phyloP scores from a whole-genome alignment of 2,888 invertebrate species.

The Prenolepis imparis region DNA sequence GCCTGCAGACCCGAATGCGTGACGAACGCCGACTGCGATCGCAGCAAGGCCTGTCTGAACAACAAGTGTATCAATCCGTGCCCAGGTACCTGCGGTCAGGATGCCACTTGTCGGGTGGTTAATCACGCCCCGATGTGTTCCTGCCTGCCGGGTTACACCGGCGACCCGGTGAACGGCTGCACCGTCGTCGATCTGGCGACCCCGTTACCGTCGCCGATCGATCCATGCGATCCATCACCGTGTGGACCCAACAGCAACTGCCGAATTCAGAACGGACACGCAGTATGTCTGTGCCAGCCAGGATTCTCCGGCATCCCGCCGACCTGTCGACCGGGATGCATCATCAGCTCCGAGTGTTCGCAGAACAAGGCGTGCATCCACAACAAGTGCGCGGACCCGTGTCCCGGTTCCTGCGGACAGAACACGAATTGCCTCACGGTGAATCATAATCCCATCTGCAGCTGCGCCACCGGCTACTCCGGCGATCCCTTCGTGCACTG shows the following conservation, averaged over 20 bases:
- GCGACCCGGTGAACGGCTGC: conserved; percentile 91
- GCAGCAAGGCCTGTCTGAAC: conserved; percentile 92
- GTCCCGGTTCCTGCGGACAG: conserved; percentile 93
- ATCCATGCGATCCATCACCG: conserved; percentile 94
- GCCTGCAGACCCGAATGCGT: conserved; percentile 95
- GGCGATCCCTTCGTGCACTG: conserved; percentile 94
- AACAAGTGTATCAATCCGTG: conserved; percentile 95
- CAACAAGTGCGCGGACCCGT: conserved; percentile 93
- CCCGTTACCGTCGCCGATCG: conserved; percentile 76
- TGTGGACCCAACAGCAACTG: conserved; percentile 95
- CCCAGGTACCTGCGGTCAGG: conserved; percentile 93
- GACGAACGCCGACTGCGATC: conserved; percentile 93
- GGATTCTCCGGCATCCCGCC: conserved; percentile 93
- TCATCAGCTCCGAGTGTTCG: conserved; percentile 94
- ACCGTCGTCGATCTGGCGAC: conserved; percentile 66
- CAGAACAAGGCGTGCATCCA: conserved; percentile 93
- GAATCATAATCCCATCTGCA: conserved; percentile 95
- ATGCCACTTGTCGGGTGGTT: conserved; percentile 92
- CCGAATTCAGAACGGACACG: conserved; percentile 91
- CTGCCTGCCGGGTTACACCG: conserved; percentile 92
- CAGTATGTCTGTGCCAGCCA: conserved; percentile 92
- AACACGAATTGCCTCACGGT: conserved; percentile 94
- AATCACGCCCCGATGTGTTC: conserved; percentile 94
- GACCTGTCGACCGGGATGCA: conserved; percentile 93
- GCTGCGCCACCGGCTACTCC: conserved; percentile 92